Evolutionary conservation across 2,113 vertebrate genomes (phyloP).

Genomic region (Xenopus laevis): DNA sequence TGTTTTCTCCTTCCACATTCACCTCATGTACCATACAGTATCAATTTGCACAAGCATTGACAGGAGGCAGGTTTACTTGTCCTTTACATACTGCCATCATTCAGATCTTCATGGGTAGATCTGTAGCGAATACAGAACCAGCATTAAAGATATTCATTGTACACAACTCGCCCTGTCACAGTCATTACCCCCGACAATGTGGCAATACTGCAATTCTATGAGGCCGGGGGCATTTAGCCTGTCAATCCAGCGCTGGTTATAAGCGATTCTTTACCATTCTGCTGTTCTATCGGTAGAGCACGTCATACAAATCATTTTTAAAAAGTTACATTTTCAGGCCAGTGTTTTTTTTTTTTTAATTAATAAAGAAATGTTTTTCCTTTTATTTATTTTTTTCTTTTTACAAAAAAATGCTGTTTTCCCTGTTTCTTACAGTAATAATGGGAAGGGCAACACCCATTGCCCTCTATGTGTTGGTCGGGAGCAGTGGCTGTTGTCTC

Average conservation of each 20-base stretch:
- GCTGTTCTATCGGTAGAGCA: neutral
- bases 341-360: too few species aligned
- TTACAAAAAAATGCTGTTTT: too few species aligned
- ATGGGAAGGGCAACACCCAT: too few species aligned
- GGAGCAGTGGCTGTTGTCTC: too few species aligned
- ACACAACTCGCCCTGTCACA: too few species aligned
- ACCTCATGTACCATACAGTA: constrained; percentile 33
- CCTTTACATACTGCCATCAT: neutral
- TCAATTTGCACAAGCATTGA: neutral
- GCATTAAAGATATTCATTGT: neutral
- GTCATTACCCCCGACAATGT: too few species aligned
- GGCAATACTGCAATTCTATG: too few species aligned
- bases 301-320: neutral
- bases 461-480: too few species aligned
- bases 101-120: neutral
- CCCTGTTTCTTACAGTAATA: too few species aligned
- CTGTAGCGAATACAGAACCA: neutral
- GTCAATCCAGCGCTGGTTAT: too few species aligned
- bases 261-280: too few species aligned
- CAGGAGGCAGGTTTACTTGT: neutral
- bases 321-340: constrained; percentile 15
- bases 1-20: neutral
- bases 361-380: constrained; percentile 67
- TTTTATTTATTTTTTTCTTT: constrained; percentile 47
- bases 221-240: too few species aligned